Evolutionary conservation across 2,797 vertebrate genomes (phyloP).

Genomic region (Chaetophractus vellerosus): DNA sequence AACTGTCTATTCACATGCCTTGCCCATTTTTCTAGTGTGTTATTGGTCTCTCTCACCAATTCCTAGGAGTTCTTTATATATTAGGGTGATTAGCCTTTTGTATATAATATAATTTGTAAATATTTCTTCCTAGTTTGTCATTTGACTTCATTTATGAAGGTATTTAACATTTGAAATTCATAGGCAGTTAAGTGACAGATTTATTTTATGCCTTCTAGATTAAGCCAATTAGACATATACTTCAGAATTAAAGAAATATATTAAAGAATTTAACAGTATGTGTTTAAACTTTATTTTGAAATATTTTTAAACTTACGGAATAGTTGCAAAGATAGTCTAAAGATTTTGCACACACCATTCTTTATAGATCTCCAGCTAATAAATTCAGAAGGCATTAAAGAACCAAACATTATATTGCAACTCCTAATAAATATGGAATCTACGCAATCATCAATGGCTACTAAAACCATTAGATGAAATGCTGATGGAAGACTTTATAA

Average conservation of each 20-base stretch:
- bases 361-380: slow-evolving; percentile 12
- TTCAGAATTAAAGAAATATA: slow-evolving; percentile 28
- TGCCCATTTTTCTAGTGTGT: not conserved
- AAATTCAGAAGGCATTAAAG: slow-evolving; percentile 59
- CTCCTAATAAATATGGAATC: slow-evolving; percentile 5
- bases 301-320: slow-evolving; percentile 24
- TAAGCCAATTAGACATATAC: not conserved
- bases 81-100: not conserved
- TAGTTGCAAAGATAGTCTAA: slow-evolving; percentile 26
- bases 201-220: slow-evolving; percentile 42
- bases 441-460: not conserved
- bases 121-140: slow-evolving; percentile 7
- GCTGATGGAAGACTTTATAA: not conserved
- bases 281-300: slow-evolving; percentile 46
- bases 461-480: not conserved
- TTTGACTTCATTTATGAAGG: not conserved
- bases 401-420: slow-evolving; percentile 12
- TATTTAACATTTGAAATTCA: slow-evolving; percentile 1
- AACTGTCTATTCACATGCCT: not conserved
- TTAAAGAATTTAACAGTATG: not conserved
- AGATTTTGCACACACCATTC: not conserved
- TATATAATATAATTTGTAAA: not conserved
- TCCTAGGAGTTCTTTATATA: slow-evolving; percentile 19
- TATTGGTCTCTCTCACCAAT: not conserved
- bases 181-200: not conserved